Evolutionary conservation across 2,113 vertebrate genomes (phyloP).

Genomic region (Dasyurus viverrinus): DNA sequence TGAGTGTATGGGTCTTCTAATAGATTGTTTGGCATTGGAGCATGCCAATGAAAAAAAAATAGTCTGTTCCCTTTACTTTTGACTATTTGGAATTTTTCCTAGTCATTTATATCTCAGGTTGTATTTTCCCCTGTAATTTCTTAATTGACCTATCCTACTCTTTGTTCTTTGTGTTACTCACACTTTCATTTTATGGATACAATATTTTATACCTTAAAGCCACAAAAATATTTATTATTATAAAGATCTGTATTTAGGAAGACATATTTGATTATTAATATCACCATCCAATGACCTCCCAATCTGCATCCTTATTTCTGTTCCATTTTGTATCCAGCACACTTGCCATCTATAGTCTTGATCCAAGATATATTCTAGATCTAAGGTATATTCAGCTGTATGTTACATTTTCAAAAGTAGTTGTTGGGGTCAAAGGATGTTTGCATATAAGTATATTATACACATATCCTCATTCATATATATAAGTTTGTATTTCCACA

Average conservation of each 20-base stretch:
- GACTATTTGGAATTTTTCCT: no score
- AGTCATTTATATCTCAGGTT: not conserved
- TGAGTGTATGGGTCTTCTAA: no score
- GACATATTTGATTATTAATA: not conserved
- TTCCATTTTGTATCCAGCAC: not conserved
- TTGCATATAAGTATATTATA: not conserved
- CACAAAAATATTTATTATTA: not conserved
- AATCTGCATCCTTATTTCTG: not conserved
- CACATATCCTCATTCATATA: no score
- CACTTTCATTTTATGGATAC: not conserved
- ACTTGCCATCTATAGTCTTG: no score
- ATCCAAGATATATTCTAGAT: not conserved
- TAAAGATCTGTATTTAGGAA: not conserved
- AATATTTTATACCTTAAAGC: not conserved
- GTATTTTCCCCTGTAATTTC: not conserved
- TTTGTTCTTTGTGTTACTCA: not conserved
- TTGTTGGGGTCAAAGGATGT: not conserved
- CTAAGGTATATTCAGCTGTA: not conserved
- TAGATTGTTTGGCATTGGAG: no score
- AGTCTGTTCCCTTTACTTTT: no score
- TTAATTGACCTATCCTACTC: not conserved
- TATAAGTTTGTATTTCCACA: no score
- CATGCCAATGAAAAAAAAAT: no score
- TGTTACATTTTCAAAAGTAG: not conserved
- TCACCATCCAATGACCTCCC: not conserved